Evolutionary conservation across 2,888 invertebrate genomes (phyloP).

Genomic region (Drosophila anomalipes): DNA sequence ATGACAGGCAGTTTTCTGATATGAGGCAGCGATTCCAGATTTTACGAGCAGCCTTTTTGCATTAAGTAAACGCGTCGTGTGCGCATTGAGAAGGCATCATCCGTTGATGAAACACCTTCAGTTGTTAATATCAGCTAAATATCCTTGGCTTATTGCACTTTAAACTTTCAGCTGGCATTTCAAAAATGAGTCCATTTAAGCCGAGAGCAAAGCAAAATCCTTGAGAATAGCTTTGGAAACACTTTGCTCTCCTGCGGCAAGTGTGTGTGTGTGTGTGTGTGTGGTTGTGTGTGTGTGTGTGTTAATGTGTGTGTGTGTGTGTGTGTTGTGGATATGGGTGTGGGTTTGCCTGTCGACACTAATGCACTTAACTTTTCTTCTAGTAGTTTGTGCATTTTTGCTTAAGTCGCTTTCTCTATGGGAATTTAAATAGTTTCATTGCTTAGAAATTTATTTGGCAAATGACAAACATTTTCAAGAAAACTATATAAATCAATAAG

Average conservation of each 20-base stretch:
- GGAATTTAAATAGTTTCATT: neutral
- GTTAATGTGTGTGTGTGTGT: neutral
- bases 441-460: neutral
- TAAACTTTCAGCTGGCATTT: constrained; percentile 25
- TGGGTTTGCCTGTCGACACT: constrained; percentile 3
- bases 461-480: neutral
- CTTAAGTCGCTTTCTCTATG: constrained; percentile 1
- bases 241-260: constrained; percentile 1
- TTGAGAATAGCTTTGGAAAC: constrained; percentile 15
- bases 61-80: constrained; percentile 35
- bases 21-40: constrained; percentile 27
- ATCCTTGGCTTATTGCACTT: constrained; percentile 29
- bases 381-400: constrained; percentile 19
- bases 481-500: too few species aligned
- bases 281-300: neutral
- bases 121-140: constrained; percentile 18
- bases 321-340: neutral
- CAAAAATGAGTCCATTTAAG: constrained; percentile 26
- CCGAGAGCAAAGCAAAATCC: constrained; percentile 18
- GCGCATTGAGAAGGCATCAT: neutral
- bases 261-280: neutral
- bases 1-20: constrained; percentile 50
- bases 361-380: constrained; percentile 47
- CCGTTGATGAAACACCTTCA: constrained; percentile 23
- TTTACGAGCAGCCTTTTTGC: constrained; percentile 45